phyloP scores from a whole-genome alignment of 1,140 invertebrate genomes.

The Pseudomyrmex sp. region DNA sequence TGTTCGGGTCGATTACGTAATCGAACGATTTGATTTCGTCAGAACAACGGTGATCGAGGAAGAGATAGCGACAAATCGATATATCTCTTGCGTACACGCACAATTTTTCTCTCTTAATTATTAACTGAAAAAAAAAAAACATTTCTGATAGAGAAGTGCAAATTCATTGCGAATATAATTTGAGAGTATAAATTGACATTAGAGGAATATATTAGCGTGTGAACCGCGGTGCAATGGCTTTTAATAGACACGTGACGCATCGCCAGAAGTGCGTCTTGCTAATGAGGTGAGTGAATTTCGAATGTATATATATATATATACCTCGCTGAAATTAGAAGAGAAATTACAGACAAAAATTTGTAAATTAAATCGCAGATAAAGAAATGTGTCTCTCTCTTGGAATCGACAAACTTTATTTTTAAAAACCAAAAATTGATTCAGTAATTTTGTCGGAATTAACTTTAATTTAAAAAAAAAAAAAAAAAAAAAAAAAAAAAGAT shows the following conservation, averaged over 20 bases:
- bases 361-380: neutral
- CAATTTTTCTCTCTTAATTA: no score
- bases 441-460: no score
- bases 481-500: no score
- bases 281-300: conserved; percentile 66
- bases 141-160: no score
- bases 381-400: no score
- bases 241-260: conserved; percentile 72
- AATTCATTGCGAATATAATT: no score
- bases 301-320: neutral
- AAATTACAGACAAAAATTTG: neutral
- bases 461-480: no score
- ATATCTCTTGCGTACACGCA: no score
- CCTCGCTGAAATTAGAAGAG: neutral
- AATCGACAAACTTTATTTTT: no score
- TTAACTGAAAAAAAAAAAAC: no score
- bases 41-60: neutral
- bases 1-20: neutral
- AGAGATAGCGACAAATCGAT: conserved; percentile 22
- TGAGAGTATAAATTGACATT: no score
- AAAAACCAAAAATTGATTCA: no score
- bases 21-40: conserved; percentile 2
- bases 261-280: conserved; percentile 70
- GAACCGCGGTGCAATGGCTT: conserved; percentile 63
- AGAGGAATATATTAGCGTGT: neutral